These are phyloP conservation scores for Eurystomus glaucurus DNA, from an alignment of 2,797 vertebrate genomes.

Conservation along the genomic window DNA sequence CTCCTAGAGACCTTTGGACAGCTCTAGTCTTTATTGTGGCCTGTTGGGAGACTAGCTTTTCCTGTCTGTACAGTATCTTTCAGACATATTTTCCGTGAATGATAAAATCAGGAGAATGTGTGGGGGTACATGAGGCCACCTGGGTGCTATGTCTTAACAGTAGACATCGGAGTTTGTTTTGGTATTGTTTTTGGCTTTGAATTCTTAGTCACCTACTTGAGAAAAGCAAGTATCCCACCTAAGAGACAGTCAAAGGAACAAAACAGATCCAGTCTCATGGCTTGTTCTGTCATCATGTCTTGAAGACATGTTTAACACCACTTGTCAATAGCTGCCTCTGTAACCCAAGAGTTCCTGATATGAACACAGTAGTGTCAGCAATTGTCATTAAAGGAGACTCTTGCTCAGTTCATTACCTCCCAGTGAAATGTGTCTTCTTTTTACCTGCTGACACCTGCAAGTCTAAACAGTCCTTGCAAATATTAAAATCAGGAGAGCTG, in stretches of 20 bases:
- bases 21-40: slow-evolving; percentile 15
- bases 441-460: slow-evolving; percentile 9
- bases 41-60: slow-evolving; percentile 56
- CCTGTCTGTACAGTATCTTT: slow-evolving; percentile 55
- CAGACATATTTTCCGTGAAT: slow-evolving; percentile 28
- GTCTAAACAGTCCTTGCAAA: not conserved
- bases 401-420: not conserved
- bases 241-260: not conserved
- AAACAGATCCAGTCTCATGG: not conserved
- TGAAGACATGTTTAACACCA: not conserved
- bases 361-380: fast-evolving
- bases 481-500: not conserved
- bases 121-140: slow-evolving; percentile 41
- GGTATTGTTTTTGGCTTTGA: not conserved
- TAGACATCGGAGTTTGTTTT: not conserved
- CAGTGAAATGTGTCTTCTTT: not conserved
- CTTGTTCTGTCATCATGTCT: not conserved
- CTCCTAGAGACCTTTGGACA: slow-evolving; percentile 55
- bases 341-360: not conserved
- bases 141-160: not conserved
- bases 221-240: not conserved
- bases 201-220: not conserved
- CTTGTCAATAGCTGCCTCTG: not conserved
- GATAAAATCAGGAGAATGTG: slow-evolving; percentile 47
- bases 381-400: not conserved